Percentiles rank a stretch among this genome's conserved stretches.
These are phyloP conservation scores for Epirrita christyi DNA, from an alignment of 2,888 invertebrate genomes.

Conservation along the genomic window DNA sequence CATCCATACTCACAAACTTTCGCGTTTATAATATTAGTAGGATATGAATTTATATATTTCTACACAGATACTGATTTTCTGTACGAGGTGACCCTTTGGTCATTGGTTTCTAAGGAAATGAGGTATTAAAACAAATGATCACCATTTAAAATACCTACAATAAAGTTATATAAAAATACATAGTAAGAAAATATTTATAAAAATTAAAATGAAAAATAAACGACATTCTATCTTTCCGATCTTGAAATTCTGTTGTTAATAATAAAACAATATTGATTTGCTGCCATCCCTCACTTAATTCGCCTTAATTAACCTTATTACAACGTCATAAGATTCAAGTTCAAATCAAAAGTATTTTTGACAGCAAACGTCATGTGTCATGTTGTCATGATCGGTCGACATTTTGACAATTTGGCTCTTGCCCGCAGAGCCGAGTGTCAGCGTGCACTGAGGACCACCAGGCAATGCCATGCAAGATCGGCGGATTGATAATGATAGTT, in stretches of 20 bases:
- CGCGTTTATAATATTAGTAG: too few species aligned
- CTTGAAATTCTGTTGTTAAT: conserved; percentile 65
- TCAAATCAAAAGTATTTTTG: background rate
- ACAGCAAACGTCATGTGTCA: conserved; percentile 39
- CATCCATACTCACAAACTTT: too few species aligned
- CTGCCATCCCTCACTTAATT: background rate
- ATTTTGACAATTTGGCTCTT: conserved; percentile 75
- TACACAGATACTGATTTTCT: too few species aligned
- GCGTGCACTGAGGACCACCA: conserved; percentile 70
- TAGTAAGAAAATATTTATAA: conserved; percentile 13
- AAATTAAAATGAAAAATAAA: conserved; percentile 25
- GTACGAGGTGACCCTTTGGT: too few species aligned
- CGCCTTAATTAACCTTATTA: conserved; percentile 32
- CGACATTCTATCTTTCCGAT: conserved; percentile 60
- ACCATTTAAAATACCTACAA: too few species aligned
- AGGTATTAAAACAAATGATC: too few species aligned
- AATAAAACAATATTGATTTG: conserved; percentile 29
- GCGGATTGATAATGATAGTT: conserved; percentile 64
- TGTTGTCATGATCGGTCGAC: conserved; percentile 71
- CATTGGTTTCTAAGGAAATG: too few species aligned
- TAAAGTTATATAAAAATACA: background rate
- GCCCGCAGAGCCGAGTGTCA: conserved; percentile 53
- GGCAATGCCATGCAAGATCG: conserved; percentile 60
- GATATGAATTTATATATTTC: too few species aligned
- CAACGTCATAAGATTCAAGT: conserved; percentile 18